phyloP scores from a whole-genome alignment of 1,140 invertebrate genomes.

The Protaetia brevitarsis region DNA sequence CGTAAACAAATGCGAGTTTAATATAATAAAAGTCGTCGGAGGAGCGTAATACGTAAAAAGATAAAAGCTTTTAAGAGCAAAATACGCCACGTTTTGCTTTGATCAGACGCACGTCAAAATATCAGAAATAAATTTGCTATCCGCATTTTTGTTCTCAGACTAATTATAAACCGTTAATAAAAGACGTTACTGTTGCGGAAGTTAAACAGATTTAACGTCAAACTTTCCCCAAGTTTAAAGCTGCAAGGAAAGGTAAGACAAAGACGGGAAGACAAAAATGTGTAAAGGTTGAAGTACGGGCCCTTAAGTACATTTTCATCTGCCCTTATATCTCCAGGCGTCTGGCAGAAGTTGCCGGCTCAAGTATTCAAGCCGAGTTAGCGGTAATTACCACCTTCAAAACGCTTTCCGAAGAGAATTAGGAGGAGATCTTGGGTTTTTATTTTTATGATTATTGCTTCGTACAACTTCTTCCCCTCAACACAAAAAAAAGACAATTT shows the following conservation, averaged over 20 bases:
- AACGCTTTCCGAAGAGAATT: slow-evolving; percentile 6
- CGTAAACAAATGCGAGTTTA: no score
- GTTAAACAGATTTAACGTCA: no score
- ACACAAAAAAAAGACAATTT: not conserved
- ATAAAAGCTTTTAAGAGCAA: no score
- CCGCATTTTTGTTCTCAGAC: no score
- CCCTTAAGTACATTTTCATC: slow-evolving; percentile 6
- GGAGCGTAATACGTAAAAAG: no score
- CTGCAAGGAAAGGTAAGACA: not conserved
- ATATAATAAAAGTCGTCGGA: no score
- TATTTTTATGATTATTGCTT: slow-evolving; percentile 13
- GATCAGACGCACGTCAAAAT: no score
- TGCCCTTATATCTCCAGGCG: not conserved
- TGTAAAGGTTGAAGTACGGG: not conserved
- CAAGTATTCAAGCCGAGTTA: slow-evolving; percentile 4
- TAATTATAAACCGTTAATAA: no score
- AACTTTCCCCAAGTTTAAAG: no score
- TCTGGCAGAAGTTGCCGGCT: not conserved
- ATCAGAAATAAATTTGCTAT: no score
- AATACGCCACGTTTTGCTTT: no score
- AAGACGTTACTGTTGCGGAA: no score
- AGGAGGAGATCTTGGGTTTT: not conserved
- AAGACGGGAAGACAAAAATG: slow-evolving; percentile 14
- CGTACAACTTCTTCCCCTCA: not conserved
- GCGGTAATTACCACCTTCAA: slow-evolving; percentile 16